Percentiles rank a stretch among this genome's conserved stretches.
Evolutionary conservation across 1,140 invertebrate species (phyloP).

Genomic region (Euura saliciscinereae): DNA sequence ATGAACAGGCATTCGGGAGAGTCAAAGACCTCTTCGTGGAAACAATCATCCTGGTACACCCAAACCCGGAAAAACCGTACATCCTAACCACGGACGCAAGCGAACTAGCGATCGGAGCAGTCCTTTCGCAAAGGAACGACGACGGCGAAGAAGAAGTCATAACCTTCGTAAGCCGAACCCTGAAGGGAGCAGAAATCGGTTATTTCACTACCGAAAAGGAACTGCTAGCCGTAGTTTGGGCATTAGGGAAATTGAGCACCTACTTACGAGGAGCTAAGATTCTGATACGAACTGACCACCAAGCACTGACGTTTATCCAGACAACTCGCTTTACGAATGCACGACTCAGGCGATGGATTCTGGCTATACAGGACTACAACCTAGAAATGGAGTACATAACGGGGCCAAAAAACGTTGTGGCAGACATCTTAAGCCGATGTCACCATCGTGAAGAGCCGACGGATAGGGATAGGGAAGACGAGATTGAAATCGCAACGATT

Average conservation of each 20-base stretch:
- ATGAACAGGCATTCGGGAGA: neutral
- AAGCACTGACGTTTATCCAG: constrained; percentile 41
- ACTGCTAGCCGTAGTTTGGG: constrained; percentile 19
- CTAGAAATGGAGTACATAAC: constrained; percentile 11
- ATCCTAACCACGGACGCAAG: constrained; percentile 36
- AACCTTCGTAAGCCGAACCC: neutral
- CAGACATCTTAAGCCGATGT: too few species aligned
- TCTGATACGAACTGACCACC: constrained; percentile 58
- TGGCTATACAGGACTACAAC: neutral
- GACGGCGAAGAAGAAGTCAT: neutral
- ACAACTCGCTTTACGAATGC: constrained; percentile 11
- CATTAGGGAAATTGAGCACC: constrained; percentile 27
- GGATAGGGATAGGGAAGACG: too few species aligned
- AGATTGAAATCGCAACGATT: neutral
- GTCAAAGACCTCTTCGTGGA: neutral
- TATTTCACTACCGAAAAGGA: constrained; percentile 10
- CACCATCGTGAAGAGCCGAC: too few species aligned
- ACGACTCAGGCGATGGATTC: too few species aligned
- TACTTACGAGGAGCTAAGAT: constrained; percentile 51
- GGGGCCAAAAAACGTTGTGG: constrained; percentile 13
- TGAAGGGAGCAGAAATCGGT: neutral
- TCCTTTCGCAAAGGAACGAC: constrained; percentile 24
- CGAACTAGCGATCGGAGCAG: constrained; percentile 28
- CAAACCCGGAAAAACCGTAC: constrained; percentile 35
- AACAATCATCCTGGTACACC: constrained; percentile 37